Conservation (phyloP, 2,797 vertebrate species). For the Nothura maculosa region DNA sequence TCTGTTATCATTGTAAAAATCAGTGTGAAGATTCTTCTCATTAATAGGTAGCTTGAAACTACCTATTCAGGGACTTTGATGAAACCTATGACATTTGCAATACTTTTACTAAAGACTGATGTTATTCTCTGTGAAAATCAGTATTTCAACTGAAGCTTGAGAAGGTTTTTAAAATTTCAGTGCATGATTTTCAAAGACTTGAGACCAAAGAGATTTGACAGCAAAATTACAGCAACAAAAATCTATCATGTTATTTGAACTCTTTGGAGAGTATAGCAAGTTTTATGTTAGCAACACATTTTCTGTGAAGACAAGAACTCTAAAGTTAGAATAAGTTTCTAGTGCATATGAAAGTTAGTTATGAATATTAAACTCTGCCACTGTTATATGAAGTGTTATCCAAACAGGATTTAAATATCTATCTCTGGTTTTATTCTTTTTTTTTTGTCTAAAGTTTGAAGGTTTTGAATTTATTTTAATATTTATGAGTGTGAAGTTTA, state of each 20-base stretch:
- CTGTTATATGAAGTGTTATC: background rate
- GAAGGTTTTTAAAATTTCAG: background rate
- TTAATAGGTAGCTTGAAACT: too few relatives aligned
- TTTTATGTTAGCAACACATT: background rate
- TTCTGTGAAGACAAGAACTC: background rate
- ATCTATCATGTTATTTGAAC: background rate
- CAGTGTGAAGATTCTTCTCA: too few relatives aligned
- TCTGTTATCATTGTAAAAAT: too few relatives aligned
- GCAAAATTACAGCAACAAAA: constrained; percentile 5
- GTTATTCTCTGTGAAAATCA: background rate
- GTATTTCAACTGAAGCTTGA: background rate
- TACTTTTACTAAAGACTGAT: background rate
- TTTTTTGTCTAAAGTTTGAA: background rate
- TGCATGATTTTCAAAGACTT: background rate
- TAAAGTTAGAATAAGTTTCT: background rate
- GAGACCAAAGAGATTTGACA: background rate
- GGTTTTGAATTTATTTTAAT: background rate
- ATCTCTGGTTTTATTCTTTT: background rate
- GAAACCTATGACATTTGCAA: too few relatives aligned
- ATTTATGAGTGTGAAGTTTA: background rate
- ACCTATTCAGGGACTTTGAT: too few relatives aligned
- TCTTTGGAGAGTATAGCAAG: background rate
- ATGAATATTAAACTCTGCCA: background rate
- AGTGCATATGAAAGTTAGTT: background rate
- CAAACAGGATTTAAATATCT: background rate